These are phyloP conservation scores for Ecliptopera silaceata DNA, from an alignment of 2,888 invertebrate genomes.

Conservation along the genomic window DNA sequence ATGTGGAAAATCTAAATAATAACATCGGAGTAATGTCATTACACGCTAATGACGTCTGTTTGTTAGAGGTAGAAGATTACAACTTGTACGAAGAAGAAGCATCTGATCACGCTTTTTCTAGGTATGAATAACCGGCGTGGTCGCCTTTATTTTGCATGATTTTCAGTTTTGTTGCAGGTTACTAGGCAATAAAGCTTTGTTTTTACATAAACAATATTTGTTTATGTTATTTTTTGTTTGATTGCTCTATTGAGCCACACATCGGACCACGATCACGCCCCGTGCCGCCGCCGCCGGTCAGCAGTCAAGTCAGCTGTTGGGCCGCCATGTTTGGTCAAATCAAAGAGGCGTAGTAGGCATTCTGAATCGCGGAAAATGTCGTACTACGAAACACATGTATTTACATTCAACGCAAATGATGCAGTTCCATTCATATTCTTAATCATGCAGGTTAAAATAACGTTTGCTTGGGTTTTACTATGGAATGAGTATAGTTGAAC, in stretches of 20 bases:
- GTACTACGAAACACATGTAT: slow-evolving; percentile 60
- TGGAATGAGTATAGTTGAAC: background rate
- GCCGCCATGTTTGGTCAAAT: slow-evolving; percentile 82
- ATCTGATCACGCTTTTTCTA: slow-evolving; percentile 80
- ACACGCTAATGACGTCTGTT: slow-evolving; percentile 82
- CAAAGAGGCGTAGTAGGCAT: slow-evolving; percentile 80
- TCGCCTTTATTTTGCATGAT: slow-evolving; percentile 40
- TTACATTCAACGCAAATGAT: slow-evolving; percentile 51
- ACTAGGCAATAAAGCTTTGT: background rate
- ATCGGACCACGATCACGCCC: slow-evolving; percentile 71
- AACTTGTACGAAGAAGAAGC: slow-evolving; percentile 82
- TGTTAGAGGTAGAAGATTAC: slow-evolving; percentile 81
- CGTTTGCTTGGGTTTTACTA: background rate
- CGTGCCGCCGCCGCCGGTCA: slow-evolving; percentile 70
- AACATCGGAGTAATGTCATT: slow-evolving; percentile 77
- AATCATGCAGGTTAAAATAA: slow-evolving; percentile 6
- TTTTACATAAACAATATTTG: slow-evolving; percentile 35
- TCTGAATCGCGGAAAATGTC: slow-evolving; percentile 50
- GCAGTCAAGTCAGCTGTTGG: slow-evolving; percentile 84
- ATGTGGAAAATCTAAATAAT: slow-evolving; percentile 61
- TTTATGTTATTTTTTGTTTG: slow-evolving; percentile 28
- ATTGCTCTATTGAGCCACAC: slow-evolving; percentile 46
- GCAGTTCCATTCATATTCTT: slow-evolving; percentile 48
- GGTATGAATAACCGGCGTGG: slow-evolving; percentile 81
- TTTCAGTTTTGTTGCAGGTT: slow-evolving; percentile 12